These are phyloP conservation scores for Trypoxylon attenuatum DNA, from an alignment of 2,888 invertebrate genomes.

Conservation along the genomic window DNA sequence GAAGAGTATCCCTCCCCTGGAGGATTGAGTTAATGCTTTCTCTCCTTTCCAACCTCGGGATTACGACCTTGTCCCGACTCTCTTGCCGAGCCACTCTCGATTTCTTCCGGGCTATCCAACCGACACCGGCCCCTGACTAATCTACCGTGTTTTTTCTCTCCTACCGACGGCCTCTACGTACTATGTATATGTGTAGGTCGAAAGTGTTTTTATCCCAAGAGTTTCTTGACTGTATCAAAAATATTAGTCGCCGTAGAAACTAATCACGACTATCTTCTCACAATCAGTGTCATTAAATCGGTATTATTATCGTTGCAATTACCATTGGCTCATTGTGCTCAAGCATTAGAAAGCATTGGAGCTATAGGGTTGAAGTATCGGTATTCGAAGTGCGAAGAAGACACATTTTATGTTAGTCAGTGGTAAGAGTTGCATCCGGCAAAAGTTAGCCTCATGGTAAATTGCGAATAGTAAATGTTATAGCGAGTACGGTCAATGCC, in stretches of 20 bases:
- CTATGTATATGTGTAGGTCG: too few species aligned
- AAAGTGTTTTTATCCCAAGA: too few species aligned
- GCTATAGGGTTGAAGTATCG: background rate
- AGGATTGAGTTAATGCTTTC: conserved; percentile 63
- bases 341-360: background rate
- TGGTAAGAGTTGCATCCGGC: conserved; percentile 7
- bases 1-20: conserved; percentile 26
- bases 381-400: background rate
- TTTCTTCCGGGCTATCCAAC: conserved; percentile 59
- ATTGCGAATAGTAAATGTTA: too few species aligned
- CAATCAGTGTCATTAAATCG: background rate
- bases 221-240: too few species aligned
- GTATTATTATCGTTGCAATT: background rate
- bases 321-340: background rate
- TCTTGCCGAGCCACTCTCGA: conserved; percentile 62
- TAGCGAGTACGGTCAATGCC: conserved; percentile 30
- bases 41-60: conserved; percentile 58
- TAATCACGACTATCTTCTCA: background rate
- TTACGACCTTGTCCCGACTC: conserved; percentile 64
- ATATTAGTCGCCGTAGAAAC: background rate
- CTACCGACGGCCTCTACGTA: too few species aligned
- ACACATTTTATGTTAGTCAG: background rate
- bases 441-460: too few species aligned
- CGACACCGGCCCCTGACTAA: conserved; percentile 34
- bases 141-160: conserved; percentile 21